Evolutionary conservation across 2,888 invertebrate genomes (phyloP), one percentile per base, ranked within the genome.

Genomic region (Eutolmus rufibarbis): DNA sequence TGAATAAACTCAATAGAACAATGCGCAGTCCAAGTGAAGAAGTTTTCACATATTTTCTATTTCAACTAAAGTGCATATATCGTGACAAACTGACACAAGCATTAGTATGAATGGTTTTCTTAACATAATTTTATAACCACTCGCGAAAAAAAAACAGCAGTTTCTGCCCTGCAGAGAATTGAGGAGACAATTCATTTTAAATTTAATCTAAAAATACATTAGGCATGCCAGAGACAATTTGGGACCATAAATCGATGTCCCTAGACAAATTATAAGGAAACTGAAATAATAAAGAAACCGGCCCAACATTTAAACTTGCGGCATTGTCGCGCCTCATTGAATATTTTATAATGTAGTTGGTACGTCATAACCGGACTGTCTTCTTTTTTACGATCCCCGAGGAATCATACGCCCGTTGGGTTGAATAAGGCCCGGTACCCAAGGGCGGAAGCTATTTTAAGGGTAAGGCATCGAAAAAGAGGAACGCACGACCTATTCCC

Each of bases 271-370:
- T 76, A 76, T 19, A 23, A n/a, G 9, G 28, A 23, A 79, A 43
- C 14, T 9, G 7, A 56, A 51, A 28, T 31, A 34, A 81, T 81
- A 56, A 81, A 56, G 51, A 23, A 43, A 23, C 23, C 28, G 23
- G 3, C 66, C 28, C 66, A 66, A 12, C 9, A 12, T 12, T 51
- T 51, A 81, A 81, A 81, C 51, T 81, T 81, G 51, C 5, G 28
- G 23, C 51, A 81, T 34, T 81, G 28, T 81, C 51, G 51, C 43
- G 51, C 28, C 46, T 43, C 19, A 81, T 28, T 51, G 56, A 81
- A 81, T 81, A 31, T 81, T 81, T 81, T 56, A 81, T 81, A 81
- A 81, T 51, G 81, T 81, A 9, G 78, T 46, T 14, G 12, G 16
- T 37, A 34, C 56, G 14, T 81, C 56, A 46, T 81, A 81, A n/a